phyloP scores from a whole-genome alignment of 2,113 vertebrate genomes.

The Oncorhynchus mykiss region DNA sequence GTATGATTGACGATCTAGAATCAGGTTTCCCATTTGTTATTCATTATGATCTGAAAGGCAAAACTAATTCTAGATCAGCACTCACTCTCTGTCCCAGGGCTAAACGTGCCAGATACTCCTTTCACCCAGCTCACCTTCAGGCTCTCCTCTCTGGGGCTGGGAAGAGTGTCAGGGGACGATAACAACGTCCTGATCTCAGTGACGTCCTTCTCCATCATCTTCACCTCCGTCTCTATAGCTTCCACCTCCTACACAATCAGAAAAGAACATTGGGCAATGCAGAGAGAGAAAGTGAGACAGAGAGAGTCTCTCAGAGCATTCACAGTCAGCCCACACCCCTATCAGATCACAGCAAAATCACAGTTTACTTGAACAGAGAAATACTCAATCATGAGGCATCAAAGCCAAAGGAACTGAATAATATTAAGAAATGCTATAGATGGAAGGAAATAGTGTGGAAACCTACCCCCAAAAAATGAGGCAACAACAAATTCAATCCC shows the following conservation, averaged over 20 bases:
- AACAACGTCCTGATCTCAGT: slow-evolving; percentile 80
- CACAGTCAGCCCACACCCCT: no score
- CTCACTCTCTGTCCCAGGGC: neutral
- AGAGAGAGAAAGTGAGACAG: neutral
- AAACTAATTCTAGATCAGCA: neutral
- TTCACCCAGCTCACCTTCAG: slow-evolving; percentile 69
- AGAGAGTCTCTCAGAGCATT: no score
- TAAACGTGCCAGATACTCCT: neutral
- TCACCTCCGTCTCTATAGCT: slow-evolving; percentile 85
- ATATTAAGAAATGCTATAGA: no score
- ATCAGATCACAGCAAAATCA: no score
- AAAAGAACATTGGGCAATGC: neutral
- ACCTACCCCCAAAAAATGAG: neutral
- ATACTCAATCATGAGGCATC: no score
- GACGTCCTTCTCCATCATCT: slow-evolving; percentile 80
- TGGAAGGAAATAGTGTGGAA: no score
- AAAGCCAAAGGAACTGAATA: no score
- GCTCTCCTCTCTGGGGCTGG: slow-evolving; percentile 77
- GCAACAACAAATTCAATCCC: no score
- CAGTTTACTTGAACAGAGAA: no score
- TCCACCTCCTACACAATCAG: slow-evolving; percentile 79
- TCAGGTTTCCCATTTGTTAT: no score
- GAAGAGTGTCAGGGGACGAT: slow-evolving; percentile 80
- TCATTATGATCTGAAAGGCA: no score
- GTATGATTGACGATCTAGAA: no score